A percentile compares a stretch with the other conserved stretches of the same genome.
Evolutionary conservation across 2,113 vertebrate genomes (phyloP).

Genomic region (Lepus americanus): DNA sequence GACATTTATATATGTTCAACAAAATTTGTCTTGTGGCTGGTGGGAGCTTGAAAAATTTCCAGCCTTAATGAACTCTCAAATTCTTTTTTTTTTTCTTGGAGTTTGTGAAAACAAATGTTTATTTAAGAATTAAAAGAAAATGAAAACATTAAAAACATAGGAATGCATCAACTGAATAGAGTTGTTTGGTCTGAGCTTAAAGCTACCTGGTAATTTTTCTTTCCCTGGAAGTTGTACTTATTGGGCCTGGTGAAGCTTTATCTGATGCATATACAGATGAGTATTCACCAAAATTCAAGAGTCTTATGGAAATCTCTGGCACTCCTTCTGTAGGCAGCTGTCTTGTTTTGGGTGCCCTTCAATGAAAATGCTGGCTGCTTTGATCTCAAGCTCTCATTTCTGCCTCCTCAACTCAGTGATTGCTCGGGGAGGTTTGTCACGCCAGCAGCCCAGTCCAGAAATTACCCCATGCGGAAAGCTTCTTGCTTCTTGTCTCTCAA

Average conservation of each 20-base stretch:
- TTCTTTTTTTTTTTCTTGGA: neutral
- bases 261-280: neutral
- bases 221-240: neutral
- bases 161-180: too few species aligned
- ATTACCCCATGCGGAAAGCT: neutral
- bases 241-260: neutral
- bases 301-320: neutral
- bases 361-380: neutral
- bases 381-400: neutral
- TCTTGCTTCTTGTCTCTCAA: neutral
- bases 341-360: neutral
- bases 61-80: neutral
- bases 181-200: neutral
- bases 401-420: neutral
- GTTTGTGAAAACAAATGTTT: too few species aligned
- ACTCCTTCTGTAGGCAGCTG: neutral
- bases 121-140: too few species aligned
- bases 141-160: too few species aligned
- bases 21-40: neutral
- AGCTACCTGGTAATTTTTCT: neutral
- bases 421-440: neutral
- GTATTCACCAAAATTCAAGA: neutral
- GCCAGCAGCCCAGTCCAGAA: neutral
- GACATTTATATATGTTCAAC: neutral
- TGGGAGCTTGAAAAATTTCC: conserved; percentile 1